phyloP scores from a whole-genome alignment of 2,113 vertebrate genomes.

The Pelecanoides urinatrix region DNA sequence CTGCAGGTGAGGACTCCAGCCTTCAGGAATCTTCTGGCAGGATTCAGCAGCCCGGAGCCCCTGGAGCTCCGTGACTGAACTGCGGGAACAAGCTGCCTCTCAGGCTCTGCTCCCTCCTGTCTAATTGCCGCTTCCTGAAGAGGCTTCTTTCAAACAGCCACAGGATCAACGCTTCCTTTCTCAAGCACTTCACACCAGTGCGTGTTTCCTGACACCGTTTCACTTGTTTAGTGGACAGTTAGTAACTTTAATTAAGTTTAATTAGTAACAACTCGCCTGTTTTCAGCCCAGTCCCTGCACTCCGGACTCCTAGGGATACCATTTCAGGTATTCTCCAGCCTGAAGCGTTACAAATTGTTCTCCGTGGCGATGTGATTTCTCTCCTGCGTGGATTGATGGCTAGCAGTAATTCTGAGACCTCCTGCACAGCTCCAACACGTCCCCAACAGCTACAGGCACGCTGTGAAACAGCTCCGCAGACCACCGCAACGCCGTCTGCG shows the following conservation, averaged over 20 bases:
- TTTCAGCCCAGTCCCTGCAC: background rate
- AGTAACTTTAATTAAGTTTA: background rate
- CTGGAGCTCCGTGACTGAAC: accelerated
- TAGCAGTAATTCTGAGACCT: background rate
- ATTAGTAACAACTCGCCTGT: background rate
- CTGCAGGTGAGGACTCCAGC: background rate
- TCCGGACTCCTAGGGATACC: accelerated
- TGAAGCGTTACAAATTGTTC: accelerated
- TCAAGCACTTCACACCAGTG: background rate
- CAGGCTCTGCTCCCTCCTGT: background rate
- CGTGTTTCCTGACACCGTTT: background rate
- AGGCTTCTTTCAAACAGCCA: background rate
- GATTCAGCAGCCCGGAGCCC: background rate
- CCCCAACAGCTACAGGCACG: background rate
- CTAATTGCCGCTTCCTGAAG: background rate
- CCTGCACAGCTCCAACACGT: background rate
- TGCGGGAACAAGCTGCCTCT: background rate
- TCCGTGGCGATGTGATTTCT: accelerated
- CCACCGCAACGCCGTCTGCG: accelerated
- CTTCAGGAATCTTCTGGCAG: background rate
- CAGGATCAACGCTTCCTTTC: background rate
- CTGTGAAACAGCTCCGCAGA: background rate
- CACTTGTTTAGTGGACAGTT: background rate
- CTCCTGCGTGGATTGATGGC: accelerated
- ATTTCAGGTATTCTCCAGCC: background rate